These are phyloP conservation scores for Brachystomella parvula DNA, from an alignment of 1,140 invertebrate species.

Conservation along the genomic window DNA sequence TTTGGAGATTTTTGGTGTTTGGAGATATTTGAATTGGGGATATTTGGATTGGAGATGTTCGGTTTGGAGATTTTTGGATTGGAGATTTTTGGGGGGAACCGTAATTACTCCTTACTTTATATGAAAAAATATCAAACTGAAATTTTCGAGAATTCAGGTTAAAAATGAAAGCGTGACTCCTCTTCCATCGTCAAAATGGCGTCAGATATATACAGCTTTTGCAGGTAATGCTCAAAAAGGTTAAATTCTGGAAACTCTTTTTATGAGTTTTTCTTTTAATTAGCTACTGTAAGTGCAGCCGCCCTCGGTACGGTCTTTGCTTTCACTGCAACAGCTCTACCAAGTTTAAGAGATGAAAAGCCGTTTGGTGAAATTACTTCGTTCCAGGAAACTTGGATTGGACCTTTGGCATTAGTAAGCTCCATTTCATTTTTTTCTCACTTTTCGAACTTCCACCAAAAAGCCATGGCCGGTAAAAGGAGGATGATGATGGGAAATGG, in stretches of 20 bases:
- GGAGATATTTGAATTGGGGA: background rate
- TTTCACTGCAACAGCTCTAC: constrained; percentile 33
- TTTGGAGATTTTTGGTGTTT: no score
- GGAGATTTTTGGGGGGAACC: background rate
- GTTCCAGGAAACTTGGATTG: constrained; percentile 29
- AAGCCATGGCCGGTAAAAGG: background rate
- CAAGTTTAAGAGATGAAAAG: constrained; percentile 24
- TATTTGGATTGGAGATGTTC: background rate
- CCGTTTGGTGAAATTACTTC: constrained; percentile 20
- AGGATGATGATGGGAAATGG: background rate
- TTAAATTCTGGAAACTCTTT: background rate
- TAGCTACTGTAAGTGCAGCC: constrained; percentile 30
- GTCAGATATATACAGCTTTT: constrained; percentile 30
- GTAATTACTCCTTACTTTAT: background rate
- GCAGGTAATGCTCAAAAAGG: constrained; percentile 22
- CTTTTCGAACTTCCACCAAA: background rate
- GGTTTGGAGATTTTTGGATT: background rate
- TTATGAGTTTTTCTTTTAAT: background rate
- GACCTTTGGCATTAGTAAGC: constrained; percentile 16
- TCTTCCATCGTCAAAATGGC: background rate
- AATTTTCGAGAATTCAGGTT: background rate
- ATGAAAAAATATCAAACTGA: no score
- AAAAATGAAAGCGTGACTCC: background rate
- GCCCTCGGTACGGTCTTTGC: constrained; percentile 25
- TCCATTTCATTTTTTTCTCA: background rate